Base-by-base conservation (phyloP, 2,113 vertebrate species). In the Caracal caracal region DNA sequence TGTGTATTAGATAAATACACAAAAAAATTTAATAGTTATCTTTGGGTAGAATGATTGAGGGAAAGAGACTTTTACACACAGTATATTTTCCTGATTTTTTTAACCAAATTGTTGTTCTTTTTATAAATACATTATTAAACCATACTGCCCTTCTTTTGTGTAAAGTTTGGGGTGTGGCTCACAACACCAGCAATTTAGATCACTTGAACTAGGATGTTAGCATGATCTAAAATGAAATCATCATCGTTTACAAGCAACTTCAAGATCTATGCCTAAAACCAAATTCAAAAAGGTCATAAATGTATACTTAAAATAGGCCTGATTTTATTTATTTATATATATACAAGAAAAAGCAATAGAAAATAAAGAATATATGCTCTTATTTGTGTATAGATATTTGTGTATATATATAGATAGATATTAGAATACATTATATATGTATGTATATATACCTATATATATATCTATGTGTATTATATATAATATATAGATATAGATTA, bases 211-310 rank as follows among this genome's bases (percentile, higher is more conserved):
- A 89, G 22, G 33, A 80, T 73, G n/a, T 84, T 73, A 79, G 68
- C 66, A 70, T 91, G 66, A 94, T 65, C 89, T 96, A 98, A 91
- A 98, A 97, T 86, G 96, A 98, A 97, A 93, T 93, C 80, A 95
- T 68, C 35, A 47, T 87, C 63, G 97, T 95, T 90, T 88, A 93
- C 28, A 97, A 94, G 93, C 49, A 95, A 94, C 96, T 68, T 97
- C 33, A 43, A 98, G 94, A 96, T 73, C 93, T 22, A 63, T 51
- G 76, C 47, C 90, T 75, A 93, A 96, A 96, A 84, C 68, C 89
- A 94, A 97, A 98, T 92, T 96, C 85, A 80, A 82, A 92, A 65
- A 93, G 80, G 91, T 97, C 63, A 79, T 90, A 96, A 89, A 97
- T 61, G 76, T 84, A 97, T 96, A 96, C 88, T 97, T 97, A 94